phyloP scores from a whole-genome alignment of 2,113 vertebrate species.

The Bufo bufo region DNA sequence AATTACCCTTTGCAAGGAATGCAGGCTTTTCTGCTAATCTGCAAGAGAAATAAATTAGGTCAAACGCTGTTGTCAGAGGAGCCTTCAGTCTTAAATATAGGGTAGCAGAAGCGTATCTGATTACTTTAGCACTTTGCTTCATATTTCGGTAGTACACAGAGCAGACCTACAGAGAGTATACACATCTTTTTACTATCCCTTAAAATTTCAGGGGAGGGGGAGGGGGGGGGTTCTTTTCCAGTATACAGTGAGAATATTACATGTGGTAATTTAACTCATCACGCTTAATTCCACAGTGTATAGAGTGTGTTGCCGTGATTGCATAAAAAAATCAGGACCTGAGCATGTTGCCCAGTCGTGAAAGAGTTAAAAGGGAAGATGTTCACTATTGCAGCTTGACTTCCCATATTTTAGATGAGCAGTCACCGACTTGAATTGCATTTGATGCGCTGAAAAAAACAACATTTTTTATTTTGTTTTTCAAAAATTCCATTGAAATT shows the following conservation, averaged over 20 bases:
- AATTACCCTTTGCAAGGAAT: conserved; percentile 58
- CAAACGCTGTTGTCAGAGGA: conserved; percentile 69
- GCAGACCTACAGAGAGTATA: background rate
- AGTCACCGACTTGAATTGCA: background rate
- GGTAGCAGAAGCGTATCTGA: background rate
- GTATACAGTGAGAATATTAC: conserved; percentile 2
- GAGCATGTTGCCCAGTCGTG: background rate
- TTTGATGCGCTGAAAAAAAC: background rate
- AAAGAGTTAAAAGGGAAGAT: conserved; percentile 2
- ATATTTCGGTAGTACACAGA: background rate
- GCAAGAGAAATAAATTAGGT: conserved; percentile 79
- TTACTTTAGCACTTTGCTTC: background rate
- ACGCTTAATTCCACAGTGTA: conserved; percentile 61
- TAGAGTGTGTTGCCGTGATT: background rate
- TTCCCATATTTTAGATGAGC: background rate
- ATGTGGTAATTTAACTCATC: conserved; percentile 72
- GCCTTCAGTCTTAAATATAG: conserved; percentile 61
- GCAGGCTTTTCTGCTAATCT: conserved; percentile 68
- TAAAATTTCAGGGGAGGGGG: background rate
- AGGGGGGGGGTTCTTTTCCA: background rate
- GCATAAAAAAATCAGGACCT: background rate
- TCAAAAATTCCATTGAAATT: background rate
- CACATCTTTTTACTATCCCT: background rate
- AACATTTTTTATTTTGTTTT: background rate
- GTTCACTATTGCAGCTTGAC: background rate